Conservation (phyloP, 2,113 vertebrate genomes). For the Arizona elegans region DNA sequence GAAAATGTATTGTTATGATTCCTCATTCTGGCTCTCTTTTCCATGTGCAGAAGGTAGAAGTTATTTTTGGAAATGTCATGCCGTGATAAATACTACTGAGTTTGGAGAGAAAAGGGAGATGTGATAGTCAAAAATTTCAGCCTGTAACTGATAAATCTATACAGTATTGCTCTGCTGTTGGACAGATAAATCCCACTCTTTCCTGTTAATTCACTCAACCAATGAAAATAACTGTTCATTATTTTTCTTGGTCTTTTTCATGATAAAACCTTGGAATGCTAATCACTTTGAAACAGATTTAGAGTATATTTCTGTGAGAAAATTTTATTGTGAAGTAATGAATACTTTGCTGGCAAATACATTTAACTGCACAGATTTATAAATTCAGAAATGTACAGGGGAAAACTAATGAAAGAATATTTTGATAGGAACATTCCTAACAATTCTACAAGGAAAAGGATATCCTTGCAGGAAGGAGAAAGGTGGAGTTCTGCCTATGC, state of each 20-base stretch:
- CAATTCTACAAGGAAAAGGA: constrained; percentile 78
- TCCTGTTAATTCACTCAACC: constrained; percentile 74
- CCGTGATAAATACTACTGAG: not conserved
- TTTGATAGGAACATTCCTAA: constrained; percentile 72
- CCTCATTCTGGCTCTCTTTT: not conserved
- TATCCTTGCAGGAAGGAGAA: constrained; percentile 86
- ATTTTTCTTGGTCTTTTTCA: constrained; percentile 69
- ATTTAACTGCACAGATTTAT: constrained; percentile 40
- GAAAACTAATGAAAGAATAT: constrained; percentile 65
- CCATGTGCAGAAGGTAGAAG: not conserved
- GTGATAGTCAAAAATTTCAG: not conserved
- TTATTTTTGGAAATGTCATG: not conserved
- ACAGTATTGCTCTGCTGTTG: constrained; percentile 59
- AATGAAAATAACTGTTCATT: constrained; percentile 72
- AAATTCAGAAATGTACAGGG: constrained; percentile 60
- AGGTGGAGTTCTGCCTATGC: constrained; percentile 78
- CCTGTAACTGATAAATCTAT: constrained; percentile 62
- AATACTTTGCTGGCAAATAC: not conserved
- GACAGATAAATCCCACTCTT: constrained; percentile 70
- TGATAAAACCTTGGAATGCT: constrained; percentile 75
- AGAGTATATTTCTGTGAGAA: constrained; percentile 67
- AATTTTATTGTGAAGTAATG: constrained; percentile 24
- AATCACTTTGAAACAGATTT: constrained; percentile 48
- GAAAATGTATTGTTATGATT: not conserved
- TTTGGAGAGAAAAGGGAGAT: not conserved